Conservation (phyloP, 1,140 invertebrate genomes). For the Oryctes rhinoceros region DNA sequence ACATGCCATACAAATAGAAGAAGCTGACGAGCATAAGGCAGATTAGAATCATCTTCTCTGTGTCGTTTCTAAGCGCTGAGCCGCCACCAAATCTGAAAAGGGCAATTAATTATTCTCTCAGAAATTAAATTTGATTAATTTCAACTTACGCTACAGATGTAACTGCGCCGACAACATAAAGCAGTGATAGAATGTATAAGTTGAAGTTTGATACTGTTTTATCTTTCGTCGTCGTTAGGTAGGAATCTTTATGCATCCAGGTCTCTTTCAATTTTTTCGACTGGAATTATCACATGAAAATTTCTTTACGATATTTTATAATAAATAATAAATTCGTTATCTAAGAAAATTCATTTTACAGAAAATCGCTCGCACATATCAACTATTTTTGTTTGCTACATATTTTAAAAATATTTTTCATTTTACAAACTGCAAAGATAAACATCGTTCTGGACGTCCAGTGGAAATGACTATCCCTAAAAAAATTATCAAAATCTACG, state of each 20-base stretch:
- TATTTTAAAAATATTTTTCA: no score
- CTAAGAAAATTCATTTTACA: no score
- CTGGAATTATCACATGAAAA: not conserved
- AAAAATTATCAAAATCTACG: no score
- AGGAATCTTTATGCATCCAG: conserved; percentile 30
- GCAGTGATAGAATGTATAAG: conserved; percentile 24
- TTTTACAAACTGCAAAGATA: no score
- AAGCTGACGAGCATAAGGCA: conserved; percentile 20
- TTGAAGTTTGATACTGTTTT: not conserved
- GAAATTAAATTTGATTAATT: not conserved
- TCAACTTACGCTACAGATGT: conserved; percentile 37
- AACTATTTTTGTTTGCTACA: no score
- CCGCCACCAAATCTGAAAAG: conserved; percentile 15
- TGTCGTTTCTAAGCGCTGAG: conserved; percentile 25
- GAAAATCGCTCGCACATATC: no score
- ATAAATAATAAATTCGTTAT: no score
- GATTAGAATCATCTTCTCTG: conserved; percentile 14
- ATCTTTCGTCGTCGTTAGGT: not conserved
- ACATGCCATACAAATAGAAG: conserved; percentile 31
- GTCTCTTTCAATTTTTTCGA: not conserved
- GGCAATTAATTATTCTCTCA: not conserved
- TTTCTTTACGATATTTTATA: no score
- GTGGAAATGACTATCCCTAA: no score
- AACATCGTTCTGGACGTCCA: no score
- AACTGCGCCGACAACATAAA: conserved; percentile 20